A percentile compares a stretch with the other conserved stretches of the same genome.
phyloP scores from a whole-genome alignment of 1,140 invertebrate species.

The Conus ventricosus region DNA sequence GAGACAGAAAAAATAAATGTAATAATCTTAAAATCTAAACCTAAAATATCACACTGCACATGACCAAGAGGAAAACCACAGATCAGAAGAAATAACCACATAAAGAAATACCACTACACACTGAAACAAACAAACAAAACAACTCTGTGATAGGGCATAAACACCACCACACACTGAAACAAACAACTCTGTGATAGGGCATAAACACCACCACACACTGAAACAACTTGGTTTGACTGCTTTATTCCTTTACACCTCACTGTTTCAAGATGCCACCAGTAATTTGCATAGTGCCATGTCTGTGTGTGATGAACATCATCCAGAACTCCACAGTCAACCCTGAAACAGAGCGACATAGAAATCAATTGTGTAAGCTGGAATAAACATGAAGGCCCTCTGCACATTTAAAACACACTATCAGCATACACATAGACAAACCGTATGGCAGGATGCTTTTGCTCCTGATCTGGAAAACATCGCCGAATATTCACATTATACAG shows the following conservation, averaged over 20 bases:
- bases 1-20: neutral
- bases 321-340: slow-evolving; percentile 1
- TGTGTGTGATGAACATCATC: neutral
- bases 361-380: no score
- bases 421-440: no score
- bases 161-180: neutral
- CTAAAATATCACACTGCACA: neutral
- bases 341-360: neutral
- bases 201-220: neutral
- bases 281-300: neutral
- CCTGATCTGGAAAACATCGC: no score
- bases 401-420: no score
- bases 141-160: neutral
- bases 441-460: no score
- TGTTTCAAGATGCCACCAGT: no score
- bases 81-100: neutral
- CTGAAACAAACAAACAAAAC: neutral
- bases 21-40: neutral
- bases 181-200: neutral
- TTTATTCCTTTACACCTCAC: neutral
- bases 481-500: no score
- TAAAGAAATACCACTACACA: neutral
- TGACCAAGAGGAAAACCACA: neutral
- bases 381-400: no score
- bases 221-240: neutral